Evolutionary conservation across 2,113 vertebrate genomes (phyloP), one percentile per base, ranked within the genome.

Genomic region (Mellivora capensis): DNA sequence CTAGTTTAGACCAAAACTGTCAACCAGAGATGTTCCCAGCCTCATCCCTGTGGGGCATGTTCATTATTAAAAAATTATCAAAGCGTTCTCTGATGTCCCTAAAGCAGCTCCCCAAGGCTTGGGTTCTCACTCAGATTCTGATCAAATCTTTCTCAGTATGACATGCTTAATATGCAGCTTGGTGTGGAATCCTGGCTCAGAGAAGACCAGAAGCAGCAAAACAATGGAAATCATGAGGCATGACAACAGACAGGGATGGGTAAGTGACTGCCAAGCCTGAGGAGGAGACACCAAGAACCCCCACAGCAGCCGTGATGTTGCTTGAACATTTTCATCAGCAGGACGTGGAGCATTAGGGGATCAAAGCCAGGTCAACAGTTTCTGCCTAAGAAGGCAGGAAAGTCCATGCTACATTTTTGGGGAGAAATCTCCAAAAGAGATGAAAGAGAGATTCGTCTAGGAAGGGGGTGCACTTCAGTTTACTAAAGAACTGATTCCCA

Each of bases 241-340:
- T 0, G 21, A 25, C 3, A 12, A 21, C 4, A 14, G 49, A 25
- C 31, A 74, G n/a, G 44, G 54, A 29, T 10, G 14, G 20, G 13
- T 4, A 17, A 57, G 5, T 23, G 86, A 76, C 5, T 13, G 18
- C 18, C 29, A 7, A 12, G 7, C 31, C 3, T 0, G 4, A 11
- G 21, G 1, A 29, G 17, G 39, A 69, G 31, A 34, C 25, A n/a
- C 18, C 5, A 6, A 76, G 25, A 7, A 29, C 47, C 18, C 67
- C 44, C 49, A 0, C 4, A 17, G 42, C 25, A 18, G 20, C 39
- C 44, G 9, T 0, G 9, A 42, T 31, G 25, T 2, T 2, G 2
- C 0, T 11, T 37, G 10, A 77, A 17, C 7, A 17, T 4, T 44
- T n/a, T 52, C 34, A 13, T 37, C 20, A 1, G 17, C 17, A 76